Percentiles rank a stretch among this genome's conserved stretches.
These are phyloP conservation scores for Plotosus lineatus DNA, from an alignment of 2,113 vertebrate species.

Conservation along the genomic window DNA sequence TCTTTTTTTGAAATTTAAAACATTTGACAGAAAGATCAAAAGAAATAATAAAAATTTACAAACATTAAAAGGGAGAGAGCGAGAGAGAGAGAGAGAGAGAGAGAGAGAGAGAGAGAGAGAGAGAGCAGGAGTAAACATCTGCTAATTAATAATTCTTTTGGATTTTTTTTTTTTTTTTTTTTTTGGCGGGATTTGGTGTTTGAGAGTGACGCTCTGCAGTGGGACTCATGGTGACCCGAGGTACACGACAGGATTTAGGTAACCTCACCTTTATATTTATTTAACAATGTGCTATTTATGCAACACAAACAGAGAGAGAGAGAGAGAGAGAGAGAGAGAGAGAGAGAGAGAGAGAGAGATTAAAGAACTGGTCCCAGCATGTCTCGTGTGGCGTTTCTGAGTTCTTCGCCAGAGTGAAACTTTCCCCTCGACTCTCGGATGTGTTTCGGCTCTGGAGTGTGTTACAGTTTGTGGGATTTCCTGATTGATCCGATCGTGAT, in stretches of 20 bases:
- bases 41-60: too few species aligned
- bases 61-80: too few species aligned
- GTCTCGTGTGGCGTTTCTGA: background rate
- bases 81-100: background rate
- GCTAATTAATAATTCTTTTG: background rate
- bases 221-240: background rate
- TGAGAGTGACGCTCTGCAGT: background rate
- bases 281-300: background rate
- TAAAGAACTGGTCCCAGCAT: background rate
- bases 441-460: background rate
- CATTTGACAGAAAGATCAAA: too few species aligned
- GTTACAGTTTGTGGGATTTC: background rate
- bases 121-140: too few species aligned
- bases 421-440: slow-evolving; percentile 1
- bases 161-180: background rate
- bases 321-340: background rate
- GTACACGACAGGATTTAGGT: slow-evolving; percentile 5
- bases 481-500: background rate
- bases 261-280: background rate
- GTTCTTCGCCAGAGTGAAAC: background rate
- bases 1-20: background rate
- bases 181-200: background rate
- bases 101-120: background rate
- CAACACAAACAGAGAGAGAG: background rate
- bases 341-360: background rate